These are phyloP conservation scores for Agapornis canus DNA, from an alignment of 2,797 vertebrate species.

Conservation along the genomic window DNA sequence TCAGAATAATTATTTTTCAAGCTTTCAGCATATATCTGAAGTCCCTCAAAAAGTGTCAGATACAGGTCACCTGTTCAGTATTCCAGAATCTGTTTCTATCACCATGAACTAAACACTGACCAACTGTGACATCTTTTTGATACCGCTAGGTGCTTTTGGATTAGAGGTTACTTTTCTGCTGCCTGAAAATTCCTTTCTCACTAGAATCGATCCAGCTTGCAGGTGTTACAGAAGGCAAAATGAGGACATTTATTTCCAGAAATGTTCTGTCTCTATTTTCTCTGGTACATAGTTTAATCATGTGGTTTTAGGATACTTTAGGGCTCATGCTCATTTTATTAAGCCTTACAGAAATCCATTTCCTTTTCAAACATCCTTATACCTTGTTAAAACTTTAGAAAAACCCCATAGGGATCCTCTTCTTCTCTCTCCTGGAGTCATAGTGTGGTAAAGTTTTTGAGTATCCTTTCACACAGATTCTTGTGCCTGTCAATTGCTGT, in stretches of 20 bases:
- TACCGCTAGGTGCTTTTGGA: not conserved
- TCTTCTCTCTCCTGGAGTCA: not conserved
- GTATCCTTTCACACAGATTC: not conserved
- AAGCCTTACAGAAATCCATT: not conserved
- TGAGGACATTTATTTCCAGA: not conserved
- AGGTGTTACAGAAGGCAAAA: not conserved
- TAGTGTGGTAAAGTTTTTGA: not conserved
- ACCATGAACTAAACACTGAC: not conserved
- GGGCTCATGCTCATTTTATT: not conserved
- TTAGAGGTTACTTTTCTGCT: not conserved
- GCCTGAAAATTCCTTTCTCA: not conserved
- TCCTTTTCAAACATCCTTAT: not conserved
- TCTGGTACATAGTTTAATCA: not conserved
- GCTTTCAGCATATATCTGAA: not conserved
- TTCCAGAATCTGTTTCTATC: not conserved
- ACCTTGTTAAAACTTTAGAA: not conserved
- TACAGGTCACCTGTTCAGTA: not conserved
- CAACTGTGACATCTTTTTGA: not conserved
- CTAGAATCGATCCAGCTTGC: not conserved
- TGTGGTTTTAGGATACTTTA: not conserved
- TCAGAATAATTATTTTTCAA: not conserved
- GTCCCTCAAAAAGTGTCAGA: not conserved
- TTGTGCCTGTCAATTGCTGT: not conserved
- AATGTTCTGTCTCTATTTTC: not conserved
- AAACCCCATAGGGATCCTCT: not conserved